Evolutionary conservation across 2,888 invertebrate species (phyloP).

Genomic region (Timandra comae): DNA sequence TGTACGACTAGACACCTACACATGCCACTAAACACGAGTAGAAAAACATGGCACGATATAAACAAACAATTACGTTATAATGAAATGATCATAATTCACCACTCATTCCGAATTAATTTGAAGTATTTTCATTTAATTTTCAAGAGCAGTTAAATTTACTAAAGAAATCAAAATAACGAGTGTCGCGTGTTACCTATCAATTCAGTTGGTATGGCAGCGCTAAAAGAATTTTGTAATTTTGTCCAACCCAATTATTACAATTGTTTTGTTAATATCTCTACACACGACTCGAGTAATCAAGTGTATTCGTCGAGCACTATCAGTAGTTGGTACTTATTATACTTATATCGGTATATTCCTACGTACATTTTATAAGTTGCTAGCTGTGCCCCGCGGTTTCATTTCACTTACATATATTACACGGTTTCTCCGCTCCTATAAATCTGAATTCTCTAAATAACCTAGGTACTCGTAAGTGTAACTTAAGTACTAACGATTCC

Average conservation of each 20-base stretch:
- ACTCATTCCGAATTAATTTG: slow-evolving; percentile 54
- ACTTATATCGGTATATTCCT: too few relatives aligned
- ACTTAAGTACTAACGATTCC: too few relatives aligned
- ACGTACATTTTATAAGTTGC: too few relatives aligned
- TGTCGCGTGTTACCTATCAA: slow-evolving; percentile 55
- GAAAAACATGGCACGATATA: slow-evolving; percentile 23
- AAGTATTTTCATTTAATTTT: slow-evolving; percentile 54
- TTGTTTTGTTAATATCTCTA: slow-evolving; percentile 7
- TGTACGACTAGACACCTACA: too few relatives aligned
- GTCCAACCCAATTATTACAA: slow-evolving; percentile 32
- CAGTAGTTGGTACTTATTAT: too few relatives aligned
- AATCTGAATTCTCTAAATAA: too few relatives aligned
- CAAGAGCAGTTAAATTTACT: slow-evolving; percentile 35
- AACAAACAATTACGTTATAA: slow-evolving; percentile 43
- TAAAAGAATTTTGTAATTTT: slow-evolving; percentile 50
- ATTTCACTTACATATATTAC: too few relatives aligned
- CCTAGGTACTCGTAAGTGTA: too few relatives aligned
- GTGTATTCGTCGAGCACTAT: too few relatives aligned
- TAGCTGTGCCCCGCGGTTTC: too few relatives aligned
- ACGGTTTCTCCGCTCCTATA: too few relatives aligned
- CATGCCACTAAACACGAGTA: slow-evolving; percentile 20
- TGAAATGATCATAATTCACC: slow-evolving; percentile 34
- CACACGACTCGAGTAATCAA: too few relatives aligned
- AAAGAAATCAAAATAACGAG: slow-evolving; percentile 66
- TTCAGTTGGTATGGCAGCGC: slow-evolving; percentile 31